Conservation (phyloP, 2,888 invertebrate species). For the Aphodius granarius region DNA sequence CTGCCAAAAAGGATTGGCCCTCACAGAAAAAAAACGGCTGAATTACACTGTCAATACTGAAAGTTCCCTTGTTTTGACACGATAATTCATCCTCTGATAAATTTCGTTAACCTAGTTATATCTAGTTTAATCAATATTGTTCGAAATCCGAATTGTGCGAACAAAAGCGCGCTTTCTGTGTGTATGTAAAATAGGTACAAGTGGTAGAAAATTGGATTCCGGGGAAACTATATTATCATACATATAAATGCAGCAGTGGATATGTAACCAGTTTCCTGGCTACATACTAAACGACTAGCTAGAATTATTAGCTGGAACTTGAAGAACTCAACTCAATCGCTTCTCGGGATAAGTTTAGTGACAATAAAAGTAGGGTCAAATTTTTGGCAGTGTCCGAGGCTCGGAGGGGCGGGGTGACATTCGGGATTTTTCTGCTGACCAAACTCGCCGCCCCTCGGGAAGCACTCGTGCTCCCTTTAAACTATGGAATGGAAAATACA, state of each 20-base stretch:
- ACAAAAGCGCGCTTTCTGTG: no score
- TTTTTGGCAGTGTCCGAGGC: not conserved
- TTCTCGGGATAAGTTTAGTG: not conserved
- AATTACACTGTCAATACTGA: not conserved
- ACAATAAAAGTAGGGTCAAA: not conserved
- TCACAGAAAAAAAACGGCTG: not conserved
- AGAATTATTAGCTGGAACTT: not conserved
- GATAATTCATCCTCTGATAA: not conserved
- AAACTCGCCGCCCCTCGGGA: not conserved
- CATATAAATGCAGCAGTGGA: not conserved
- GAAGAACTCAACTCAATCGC: not conserved
- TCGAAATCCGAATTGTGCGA: not conserved
- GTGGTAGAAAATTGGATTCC: not conserved
- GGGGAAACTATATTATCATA: not conserved
- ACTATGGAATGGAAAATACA: not conserved
- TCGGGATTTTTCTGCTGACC: not conserved
- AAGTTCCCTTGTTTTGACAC: not conserved
- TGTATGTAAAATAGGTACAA: no score
- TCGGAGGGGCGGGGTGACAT: not conserved
- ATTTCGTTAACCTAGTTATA: not conserved
- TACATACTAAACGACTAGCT: not conserved
- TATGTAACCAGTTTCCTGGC: not conserved
- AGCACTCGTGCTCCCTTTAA: not conserved
- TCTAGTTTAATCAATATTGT: not conserved
- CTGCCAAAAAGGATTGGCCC: not conserved